Base-by-base conservation (phyloP, 2,113 vertebrate species). In the Xiphophorus maculatus region DNA sequence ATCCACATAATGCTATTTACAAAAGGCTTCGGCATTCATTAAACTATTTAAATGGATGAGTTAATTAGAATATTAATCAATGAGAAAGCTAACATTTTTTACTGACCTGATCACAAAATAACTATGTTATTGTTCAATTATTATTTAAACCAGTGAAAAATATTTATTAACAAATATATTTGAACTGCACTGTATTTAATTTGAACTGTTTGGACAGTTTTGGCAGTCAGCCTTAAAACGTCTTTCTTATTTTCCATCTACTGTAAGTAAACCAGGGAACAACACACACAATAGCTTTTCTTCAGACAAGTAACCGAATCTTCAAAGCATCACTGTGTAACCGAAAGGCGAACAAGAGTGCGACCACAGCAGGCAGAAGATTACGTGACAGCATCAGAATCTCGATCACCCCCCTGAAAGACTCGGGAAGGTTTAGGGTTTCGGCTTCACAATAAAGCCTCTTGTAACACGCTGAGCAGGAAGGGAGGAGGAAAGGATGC, bases 361-460 rank as follows among this genome's bases (percentile, higher is more conserved):
- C 65, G 71, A 67, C 65, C 62, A 22, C 82, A 81, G 79, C 80
- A 80, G 77, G 83, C n/a, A 48, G 65, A 75, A 8, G 74, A 86
- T 83, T 87, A 85, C 54, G 66, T 51, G 54, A 80, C 51, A 44
- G 70, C 48, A 35, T 37, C 88, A 83, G 66, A 87, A 77, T 76
- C 76, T 80, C 74, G 65, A 76, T 78, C 60, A 1, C 62, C 81
- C 76, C 71, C 69, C 60, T 69, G 65, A 75, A 89, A 77, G 68
- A 84, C 74, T 87, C 69, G 27, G 76, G 71, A 81, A 80, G 72
- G 66, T 83, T 71, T 67, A 33, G 71, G 77, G 76, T 76, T 77
- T 80, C 84, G 67, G 81, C 71, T 82, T 72, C 42, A 88, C 69
- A 83, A 77, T 73, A 75, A 83, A 88, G 82, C 67, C 74, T 70